Base-by-base conservation (phyloP, 2,888 invertebrate genomes). In the Bombylius major region DNA sequence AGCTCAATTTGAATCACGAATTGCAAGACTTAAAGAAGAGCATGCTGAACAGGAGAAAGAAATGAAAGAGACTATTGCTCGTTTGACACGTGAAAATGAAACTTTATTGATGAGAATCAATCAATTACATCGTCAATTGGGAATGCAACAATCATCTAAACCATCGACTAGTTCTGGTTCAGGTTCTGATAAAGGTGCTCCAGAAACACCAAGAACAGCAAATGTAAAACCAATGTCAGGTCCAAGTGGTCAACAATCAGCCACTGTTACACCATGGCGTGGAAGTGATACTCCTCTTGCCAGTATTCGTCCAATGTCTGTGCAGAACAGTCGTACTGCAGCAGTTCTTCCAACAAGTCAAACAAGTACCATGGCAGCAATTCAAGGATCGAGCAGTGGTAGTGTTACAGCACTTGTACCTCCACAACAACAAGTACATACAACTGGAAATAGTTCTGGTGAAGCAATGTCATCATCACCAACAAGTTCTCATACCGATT, bases 211-310 rank as follows among this genome's bases (percentile, higher is more conserved):
- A 1, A 82, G 87, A 0, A 95, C 93, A 1, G 95, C 95, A 6
- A 95, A 95, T 69, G 95, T 95, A 48, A 91, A 92, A 71, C 95
- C 95, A 0, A 91, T 95, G 86, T 88, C 94, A 5, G 90, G 90
- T 64, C 78, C 74, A 0, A 68, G 71, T 53, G 69, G 69, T 1
- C 75, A 75, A 53, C 74, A 75, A 60, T 74, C 74, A 4, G 74
- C 75, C 0, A 72, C 81, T 5, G 80, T 82, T 47, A 79, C 78
- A n/a, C 81, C 82, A 32, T 82, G 87, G 71, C 81, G 87, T 59
- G 84, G 85, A 4, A 82, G 86, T 6, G 89, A 89, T 69, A 90
- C 93, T 1, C 93, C 88, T 0, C 78, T 94, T 60, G 96, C 95
- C 31, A 93, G 94, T 64, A 95, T 96, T 65, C 80, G 94, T 44